Base-by-base conservation (phyloP, 2,888 invertebrate species). In the Tachina fera region DNA sequence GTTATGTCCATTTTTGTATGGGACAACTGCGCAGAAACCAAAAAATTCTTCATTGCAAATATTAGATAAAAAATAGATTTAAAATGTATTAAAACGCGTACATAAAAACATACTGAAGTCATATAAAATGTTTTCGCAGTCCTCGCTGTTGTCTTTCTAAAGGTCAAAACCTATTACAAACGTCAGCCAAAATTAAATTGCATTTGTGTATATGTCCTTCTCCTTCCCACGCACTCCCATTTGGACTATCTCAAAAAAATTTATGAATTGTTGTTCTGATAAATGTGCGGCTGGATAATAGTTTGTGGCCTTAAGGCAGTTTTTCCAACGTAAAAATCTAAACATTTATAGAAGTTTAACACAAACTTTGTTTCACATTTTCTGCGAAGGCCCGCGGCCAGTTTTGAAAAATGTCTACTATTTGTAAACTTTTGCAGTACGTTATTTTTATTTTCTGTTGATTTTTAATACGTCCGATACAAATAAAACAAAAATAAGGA, bases 291-390 rank as follows among this genome's bases (percentile, higher is more conserved):
- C 43, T 43, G n/a, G 22, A 45, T 74, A 63, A 63, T 53, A 63
- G 61, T 51, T 63, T 43, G 58, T 49, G 31, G 22, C 14, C 68
- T 41, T n/a, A n/a, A 70, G 61, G 49, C 41, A 31, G 41, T n/a
- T 51, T n/a, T 65, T 43, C 2, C 16, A 16, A 8, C 60, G 10
- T 56, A 39, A 39, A 77, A 77, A 16, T 58, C 41, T 22, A 41
- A 67, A 41, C 47, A 67, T 67, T 67, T 56, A 53, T 22, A 14
- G 19, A 53, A 43, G 13, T 63, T 65, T 53, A 75, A 75, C 19
- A 13, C 6, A 8, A 43, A 61, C 9, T 53, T 68, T 63, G 13
- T 19, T 47, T 31, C 31, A 31, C 31, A n/a, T 45, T 14, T 71
- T 56, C 41, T 16, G 0, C 45, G 13, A 39, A 11, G 58, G 58